Conservation (phyloP, 2,113 vertebrate species). For the Eidolon helvum region DNA sequence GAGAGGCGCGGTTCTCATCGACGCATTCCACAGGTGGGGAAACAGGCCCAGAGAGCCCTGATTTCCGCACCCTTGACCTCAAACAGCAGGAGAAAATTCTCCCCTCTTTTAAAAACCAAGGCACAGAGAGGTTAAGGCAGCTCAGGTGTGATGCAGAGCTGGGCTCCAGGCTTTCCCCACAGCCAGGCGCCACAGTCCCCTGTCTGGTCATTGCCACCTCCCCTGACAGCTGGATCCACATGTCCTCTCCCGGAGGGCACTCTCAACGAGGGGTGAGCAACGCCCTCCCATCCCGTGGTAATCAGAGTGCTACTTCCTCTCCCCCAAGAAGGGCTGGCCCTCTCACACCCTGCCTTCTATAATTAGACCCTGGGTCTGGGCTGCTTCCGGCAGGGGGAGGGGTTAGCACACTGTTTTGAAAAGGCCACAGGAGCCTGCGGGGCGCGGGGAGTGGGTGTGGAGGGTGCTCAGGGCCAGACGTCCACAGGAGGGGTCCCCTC, state of each 20-base stretch:
- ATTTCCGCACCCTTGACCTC: background rate
- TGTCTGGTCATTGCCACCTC: background rate
- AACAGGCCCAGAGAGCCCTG: background rate
- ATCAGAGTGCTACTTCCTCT: conserved; percentile 52
- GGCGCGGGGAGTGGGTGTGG: rapidly evolving
- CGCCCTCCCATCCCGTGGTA: background rate
- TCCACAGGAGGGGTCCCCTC: background rate
- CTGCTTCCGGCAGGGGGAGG: background rate
- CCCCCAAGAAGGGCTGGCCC: background rate
- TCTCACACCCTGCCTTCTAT: background rate
- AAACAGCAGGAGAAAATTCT: background rate
- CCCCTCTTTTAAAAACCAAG: background rate
- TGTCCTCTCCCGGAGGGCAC: background rate
- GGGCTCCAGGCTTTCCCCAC: background rate
- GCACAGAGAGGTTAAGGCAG: too few species aligned
- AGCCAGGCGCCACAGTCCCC: background rate
- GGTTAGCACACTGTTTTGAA: background rate
- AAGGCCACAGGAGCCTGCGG: background rate
- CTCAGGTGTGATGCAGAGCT: background rate
- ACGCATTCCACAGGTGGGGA: background rate
- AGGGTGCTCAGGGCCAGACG: background rate
- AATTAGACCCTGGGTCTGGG: conserved; percentile 39
- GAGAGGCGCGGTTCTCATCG: rapidly evolving
- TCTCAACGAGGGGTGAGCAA: background rate
- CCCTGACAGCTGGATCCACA: background rate